A percentile compares a stretch with the other conserved stretches of the same genome.
Evolutionary conservation across 2,113 vertebrate species (phyloP).

Genomic region (Eptesicus fuscus): DNA sequence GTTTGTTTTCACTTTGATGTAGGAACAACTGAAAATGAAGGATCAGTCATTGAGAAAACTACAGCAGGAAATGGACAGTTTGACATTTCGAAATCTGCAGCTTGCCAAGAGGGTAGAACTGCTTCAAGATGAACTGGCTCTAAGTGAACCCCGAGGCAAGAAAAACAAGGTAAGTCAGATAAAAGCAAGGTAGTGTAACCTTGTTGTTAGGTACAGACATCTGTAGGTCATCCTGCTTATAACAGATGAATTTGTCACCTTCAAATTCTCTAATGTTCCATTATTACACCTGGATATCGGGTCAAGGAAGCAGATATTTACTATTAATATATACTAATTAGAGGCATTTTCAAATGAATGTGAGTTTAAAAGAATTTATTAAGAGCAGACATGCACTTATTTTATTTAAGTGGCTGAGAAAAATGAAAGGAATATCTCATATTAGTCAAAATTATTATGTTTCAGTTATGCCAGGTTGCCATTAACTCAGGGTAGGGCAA

Average conservation of each 20-base stretch:
- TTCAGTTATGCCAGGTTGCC: not conserved
- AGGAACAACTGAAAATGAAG: slow-evolving; percentile 98
- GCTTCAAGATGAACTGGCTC: slow-evolving; percentile 93
- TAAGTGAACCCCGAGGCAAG: slow-evolving; percentile 90
- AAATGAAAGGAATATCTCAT: not conserved
- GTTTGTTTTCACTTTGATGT: slow-evolving; percentile 41
- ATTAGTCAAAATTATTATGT: not conserved
- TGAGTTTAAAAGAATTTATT: not conserved
- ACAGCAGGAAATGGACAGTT: slow-evolving; percentile 99
- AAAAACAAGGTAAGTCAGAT: slow-evolving; percentile 89
- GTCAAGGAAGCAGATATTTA: not conserved
- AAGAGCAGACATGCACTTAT: not conserved
- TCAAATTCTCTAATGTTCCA: not conserved
- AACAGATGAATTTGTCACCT: not conserved
- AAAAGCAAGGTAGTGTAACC: not conserved
- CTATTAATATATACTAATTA: not conserved
- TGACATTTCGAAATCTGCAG: slow-evolving; percentile 97
- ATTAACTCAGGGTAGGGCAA: not conserved
- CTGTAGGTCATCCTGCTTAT: not conserved
- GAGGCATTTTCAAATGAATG: not conserved
- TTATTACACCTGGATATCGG: not conserved
- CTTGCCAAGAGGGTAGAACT: slow-evolving; percentile 96
- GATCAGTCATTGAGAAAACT: slow-evolving; percentile 95
- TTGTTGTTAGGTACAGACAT: not conserved
- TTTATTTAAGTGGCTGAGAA: slow-evolving; percentile 10